These are phyloP conservation scores for Acrocephalus scirpaceus DNA, from an alignment of 2,797 vertebrate genomes.

Conservation along the genomic window DNA sequence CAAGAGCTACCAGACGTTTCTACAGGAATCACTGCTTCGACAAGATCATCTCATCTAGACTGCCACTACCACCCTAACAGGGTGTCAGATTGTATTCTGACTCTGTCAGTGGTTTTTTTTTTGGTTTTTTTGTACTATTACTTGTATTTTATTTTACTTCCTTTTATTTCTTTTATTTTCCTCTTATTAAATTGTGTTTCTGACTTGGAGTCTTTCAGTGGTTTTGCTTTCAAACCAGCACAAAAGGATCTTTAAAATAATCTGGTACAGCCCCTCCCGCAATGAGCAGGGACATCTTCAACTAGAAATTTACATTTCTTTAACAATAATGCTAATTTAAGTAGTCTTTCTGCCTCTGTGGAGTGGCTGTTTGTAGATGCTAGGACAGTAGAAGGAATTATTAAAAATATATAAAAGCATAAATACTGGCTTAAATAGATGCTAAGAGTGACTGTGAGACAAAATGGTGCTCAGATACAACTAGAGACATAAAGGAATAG, in stretches of 20 bases:
- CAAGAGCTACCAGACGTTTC: too few relatives aligned
- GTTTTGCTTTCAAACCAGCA: too few relatives aligned
- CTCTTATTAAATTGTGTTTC: too few relatives aligned
- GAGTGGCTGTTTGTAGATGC: not conserved
- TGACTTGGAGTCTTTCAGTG: too few relatives aligned
- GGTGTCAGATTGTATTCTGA: too few relatives aligned
- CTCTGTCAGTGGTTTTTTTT: too few relatives aligned
- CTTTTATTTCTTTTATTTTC: too few relatives aligned
- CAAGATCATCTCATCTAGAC: too few relatives aligned
- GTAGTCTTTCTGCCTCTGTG: not conserved
- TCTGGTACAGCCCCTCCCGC: accelerated
- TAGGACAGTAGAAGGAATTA: not conserved
- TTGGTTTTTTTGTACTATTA: too few relatives aligned
- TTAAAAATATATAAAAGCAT: not conserved
- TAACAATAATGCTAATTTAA: not conserved
- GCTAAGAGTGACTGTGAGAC: not conserved
- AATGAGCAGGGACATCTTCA: not conserved
- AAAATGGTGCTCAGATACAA: not conserved
- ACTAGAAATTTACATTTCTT: not conserved
- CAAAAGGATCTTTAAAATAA: not conserved
- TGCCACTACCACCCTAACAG: too few relatives aligned
- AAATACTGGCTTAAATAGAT: not conserved
- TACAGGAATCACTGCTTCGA: too few relatives aligned
- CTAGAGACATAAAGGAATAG: not conserved
- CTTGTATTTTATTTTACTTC: too few relatives aligned